Evolutionary conservation across 1,140 invertebrate genomes (phyloP), one percentile per base, ranked within the genome.

Genomic region (Diorhabda elongata): DNA sequence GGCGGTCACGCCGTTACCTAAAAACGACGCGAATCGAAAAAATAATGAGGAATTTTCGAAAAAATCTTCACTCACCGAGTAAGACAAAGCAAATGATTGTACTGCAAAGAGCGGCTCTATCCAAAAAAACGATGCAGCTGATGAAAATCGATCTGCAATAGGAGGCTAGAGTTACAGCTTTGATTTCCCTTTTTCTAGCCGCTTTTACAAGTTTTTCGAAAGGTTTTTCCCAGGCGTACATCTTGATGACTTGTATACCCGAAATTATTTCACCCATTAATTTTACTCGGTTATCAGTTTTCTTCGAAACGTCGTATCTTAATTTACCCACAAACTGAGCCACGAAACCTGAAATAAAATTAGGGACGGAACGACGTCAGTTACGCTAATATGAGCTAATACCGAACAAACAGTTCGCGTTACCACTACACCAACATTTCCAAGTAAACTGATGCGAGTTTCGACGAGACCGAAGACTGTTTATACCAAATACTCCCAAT

Each of bases 251-350:
- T 80, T 89, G 85, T 71, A 90, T 89, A 56, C 88, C 89, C 63
- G 84, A 79, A 42, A 94, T 85, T 26, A 94, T 85, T 82, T 94
- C 92, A 74, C 88, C 91, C 91, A 93, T 93, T 11, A 92, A 79
- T 58, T 89, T 86, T 8, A 95, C 87, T 64, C 92, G 80, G 56
- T 86, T 85, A 79, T 94, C 92, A 0, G 91, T 92, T 3, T 86
- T 72, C 26, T 75, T 71, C 0, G 90, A 89, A 2, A 88, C 87
- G 73, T 82, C 78, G 6, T 81, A 72, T 8, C 90, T 82, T 2
- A 89, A 73, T 57, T 81, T 82, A 7, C 83, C 83, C 11, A 84
- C 83, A 0, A 87, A 58, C 78, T 82, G 83, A 45, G 86, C 85
- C 68, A 89, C 80, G 58, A 82, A 80, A 41, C 81, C 82, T 86